Percentiles rank a stretch among this genome's conserved stretches.
These are phyloP conservation scores for Manis crassicaudata DNA, from an alignment of 2,797 vertebrate genomes.

Conservation along the genomic window DNA sequence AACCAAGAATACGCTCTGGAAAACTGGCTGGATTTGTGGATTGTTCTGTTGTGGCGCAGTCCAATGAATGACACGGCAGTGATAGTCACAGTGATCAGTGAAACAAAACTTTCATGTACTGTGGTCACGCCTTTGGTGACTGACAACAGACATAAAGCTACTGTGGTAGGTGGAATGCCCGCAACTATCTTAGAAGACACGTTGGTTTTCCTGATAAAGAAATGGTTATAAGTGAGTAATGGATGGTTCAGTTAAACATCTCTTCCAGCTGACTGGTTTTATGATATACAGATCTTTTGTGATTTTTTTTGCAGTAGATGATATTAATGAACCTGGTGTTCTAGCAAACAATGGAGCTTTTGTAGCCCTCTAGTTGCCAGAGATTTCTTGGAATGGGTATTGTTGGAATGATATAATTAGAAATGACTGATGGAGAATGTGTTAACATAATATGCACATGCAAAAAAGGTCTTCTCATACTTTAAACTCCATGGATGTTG, in stretches of 20 bases:
- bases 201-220: constrained; percentile 91
- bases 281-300: constrained; percentile 93
- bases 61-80: constrained; percentile 92
- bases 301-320: constrained; percentile 93
- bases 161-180: constrained; percentile 93
- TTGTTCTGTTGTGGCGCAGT: constrained; percentile 91
- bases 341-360: constrained; percentile 94
- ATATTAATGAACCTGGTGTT: constrained; percentile 92
- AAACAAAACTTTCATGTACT: constrained; percentile 89
- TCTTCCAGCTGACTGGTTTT: constrained; percentile 93
- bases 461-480: constrained; percentile 88
- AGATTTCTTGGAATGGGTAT: constrained; percentile 92
- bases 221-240: constrained; percentile 94
- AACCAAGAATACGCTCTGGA: constrained; percentile 91
- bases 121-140: constrained; percentile 94
- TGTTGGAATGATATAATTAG: constrained; percentile 90
- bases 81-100: constrained; percentile 94
- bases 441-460: constrained; percentile 88
- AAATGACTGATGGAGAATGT: constrained; percentile 88
- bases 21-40: constrained; percentile 92
- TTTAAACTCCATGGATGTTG: constrained; percentile 90
- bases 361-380: constrained; percentile 90
- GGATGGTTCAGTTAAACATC: constrained; percentile 91
- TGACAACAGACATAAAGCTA: constrained; percentile 93
- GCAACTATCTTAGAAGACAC: constrained; percentile 92